These are phyloP conservation scores for Eumacrocentrus americanus DNA, from an alignment of 2,888 invertebrate genomes.

Conservation along the genomic window DNA sequence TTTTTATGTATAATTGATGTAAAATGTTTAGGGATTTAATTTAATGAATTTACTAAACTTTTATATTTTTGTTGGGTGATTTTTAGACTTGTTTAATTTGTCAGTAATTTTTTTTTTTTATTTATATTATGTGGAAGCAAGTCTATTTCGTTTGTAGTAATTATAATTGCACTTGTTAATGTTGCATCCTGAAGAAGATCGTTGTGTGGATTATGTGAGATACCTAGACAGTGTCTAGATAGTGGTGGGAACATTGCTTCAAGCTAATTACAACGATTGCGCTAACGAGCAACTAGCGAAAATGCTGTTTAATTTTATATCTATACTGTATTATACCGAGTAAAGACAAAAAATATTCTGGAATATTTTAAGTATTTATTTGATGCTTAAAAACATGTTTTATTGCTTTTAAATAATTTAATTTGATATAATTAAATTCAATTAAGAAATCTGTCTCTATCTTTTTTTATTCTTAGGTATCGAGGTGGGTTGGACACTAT, in stretches of 20 bases:
- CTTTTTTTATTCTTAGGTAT: constrained; percentile 68
- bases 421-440: not conserved
- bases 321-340: too few species aligned
- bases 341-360: not conserved
- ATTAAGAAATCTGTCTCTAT: not conserved
- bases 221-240: not conserved
- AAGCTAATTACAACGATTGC: constrained; percentile 22
- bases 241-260: constrained; percentile 9
- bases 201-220: constrained; percentile 7
- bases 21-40: too few species aligned
- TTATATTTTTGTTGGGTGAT: too few species aligned
- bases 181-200: constrained; percentile 6
- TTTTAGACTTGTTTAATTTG: too few species aligned
- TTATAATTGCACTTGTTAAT: constrained; percentile 14
- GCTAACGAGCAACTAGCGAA: constrained; percentile 19
- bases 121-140: not conserved
- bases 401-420: not conserved
- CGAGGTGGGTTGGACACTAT: constrained; percentile 94
- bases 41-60: too few species aligned
- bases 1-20: too few species aligned
- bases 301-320: constrained; percentile 4
- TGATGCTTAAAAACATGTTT: not conserved
- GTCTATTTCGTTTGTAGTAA: constrained; percentile 9
- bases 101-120: too few species aligned
- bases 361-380: not conserved